Evolutionary conservation across 1,140 invertebrate species (phyloP).

Genomic region (Daktulosphaira vitifoliae): DNA sequence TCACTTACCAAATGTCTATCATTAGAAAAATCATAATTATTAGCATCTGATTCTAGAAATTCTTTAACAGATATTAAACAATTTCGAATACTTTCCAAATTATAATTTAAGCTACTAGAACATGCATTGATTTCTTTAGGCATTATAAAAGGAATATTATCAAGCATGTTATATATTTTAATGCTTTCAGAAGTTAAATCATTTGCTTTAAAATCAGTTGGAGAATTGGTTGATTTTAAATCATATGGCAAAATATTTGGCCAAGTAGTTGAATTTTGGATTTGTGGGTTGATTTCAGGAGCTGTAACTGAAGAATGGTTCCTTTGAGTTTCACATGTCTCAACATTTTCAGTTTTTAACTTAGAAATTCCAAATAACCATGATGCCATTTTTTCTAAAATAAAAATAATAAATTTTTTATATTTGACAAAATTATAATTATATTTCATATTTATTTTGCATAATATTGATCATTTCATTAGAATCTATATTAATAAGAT

Average conservation of each 20-base stretch:
- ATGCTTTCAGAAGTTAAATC: not conserved
- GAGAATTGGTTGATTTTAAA: not conserved
- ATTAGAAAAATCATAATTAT: constrained; percentile 26
- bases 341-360: not conserved
- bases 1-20: not conserved
- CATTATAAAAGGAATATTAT: constrained; percentile 15
- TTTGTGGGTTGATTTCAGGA: not conserved
- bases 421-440: no score
- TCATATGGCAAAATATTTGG: not conserved
- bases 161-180: constrained; percentile 3
- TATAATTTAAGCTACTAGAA: not conserved
- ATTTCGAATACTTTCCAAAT: not conserved
- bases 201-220: not conserved
- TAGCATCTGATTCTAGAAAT: not conserved
- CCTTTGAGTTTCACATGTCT: not conserved
- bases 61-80: constrained; percentile 3
- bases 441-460: no score
- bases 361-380: constrained; percentile 25
- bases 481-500: no score
- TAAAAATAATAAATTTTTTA: not conserved
- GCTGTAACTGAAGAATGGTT: not conserved
- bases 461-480: no score
- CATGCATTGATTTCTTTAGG: not conserved
- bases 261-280: not conserved
- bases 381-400: not conserved